Percentiles rank a stretch among this genome's conserved stretches.
Evolutionary conservation across 2,888 invertebrate species (phyloP).

Genomic region (Papilio elwesi): DNA sequence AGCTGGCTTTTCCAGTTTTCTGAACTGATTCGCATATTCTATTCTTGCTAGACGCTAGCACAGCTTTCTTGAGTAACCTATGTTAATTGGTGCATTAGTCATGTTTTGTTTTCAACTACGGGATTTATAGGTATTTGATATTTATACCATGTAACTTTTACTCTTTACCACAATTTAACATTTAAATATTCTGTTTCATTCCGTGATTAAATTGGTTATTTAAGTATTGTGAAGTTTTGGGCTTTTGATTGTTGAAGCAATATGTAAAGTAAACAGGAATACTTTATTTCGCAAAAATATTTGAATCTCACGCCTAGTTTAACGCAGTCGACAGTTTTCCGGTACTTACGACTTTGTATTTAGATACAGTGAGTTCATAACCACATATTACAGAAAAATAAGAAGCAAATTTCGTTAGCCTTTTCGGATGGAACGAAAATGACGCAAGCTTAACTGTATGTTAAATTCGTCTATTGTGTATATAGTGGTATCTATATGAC

Average conservation of each 20-base stretch:
- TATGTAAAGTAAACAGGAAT: not conserved
- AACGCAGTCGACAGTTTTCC: not conserved
- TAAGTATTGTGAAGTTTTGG: not conserved
- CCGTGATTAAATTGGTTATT: not conserved
- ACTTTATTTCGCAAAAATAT: too few species aligned
- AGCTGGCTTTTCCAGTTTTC: constrained; percentile 83
- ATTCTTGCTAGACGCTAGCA: constrained; percentile 61
- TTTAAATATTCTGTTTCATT: not conserved
- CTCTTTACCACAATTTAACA: not conserved
- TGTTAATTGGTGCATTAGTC: constrained; percentile 48
- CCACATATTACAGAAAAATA: not conserved
- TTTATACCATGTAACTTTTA: constrained; percentile 10
- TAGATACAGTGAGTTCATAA: not conserved
- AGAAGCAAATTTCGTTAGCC: not conserved
- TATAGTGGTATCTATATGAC: constrained; percentile 50
- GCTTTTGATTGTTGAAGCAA: not conserved
- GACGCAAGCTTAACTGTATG: not conserved
- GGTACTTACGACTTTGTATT: not conserved
- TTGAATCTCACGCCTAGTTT: not conserved
- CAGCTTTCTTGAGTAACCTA: constrained; percentile 50
- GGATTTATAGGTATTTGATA: not conserved
- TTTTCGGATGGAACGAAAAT: not conserved
- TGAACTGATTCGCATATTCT: constrained; percentile 78
- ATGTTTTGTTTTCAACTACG: constrained; percentile 32
- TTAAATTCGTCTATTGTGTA: not conserved